These are phyloP conservation scores for Drosophila bifasciata DNA, from an alignment of 1,140 invertebrate species.

Conservation along the genomic window DNA sequence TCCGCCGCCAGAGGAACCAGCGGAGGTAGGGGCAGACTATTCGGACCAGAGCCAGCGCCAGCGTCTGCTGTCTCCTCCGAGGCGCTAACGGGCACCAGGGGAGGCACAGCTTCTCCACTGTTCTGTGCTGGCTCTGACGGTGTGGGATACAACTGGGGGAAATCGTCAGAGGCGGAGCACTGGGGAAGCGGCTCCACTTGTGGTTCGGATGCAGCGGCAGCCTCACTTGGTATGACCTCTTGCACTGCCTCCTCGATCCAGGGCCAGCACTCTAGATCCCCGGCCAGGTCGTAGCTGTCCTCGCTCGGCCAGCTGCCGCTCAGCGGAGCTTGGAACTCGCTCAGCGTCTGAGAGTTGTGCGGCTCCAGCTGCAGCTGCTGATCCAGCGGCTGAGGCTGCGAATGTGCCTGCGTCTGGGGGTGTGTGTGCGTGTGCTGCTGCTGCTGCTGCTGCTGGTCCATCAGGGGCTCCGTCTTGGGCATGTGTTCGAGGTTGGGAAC, in stretches of 20 bases:
- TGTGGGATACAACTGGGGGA: constrained; percentile 52
- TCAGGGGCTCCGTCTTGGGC: constrained; percentile 36
- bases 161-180: constrained; percentile 46
- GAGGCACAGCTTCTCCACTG: constrained; percentile 36
- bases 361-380: constrained; percentile 23
- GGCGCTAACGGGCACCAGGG: constrained; percentile 57
- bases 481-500: constrained; percentile 90
- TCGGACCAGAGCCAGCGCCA: constrained; percentile 5
- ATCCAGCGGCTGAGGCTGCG: constrained; percentile 25
- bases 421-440: constrained; percentile 3
- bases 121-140: not conserved
- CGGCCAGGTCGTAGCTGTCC: constrained; percentile 67
- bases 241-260: constrained; percentile 61
- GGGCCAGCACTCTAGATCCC: constrained; percentile 69
- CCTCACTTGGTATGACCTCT: constrained; percentile 9
- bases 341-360: constrained; percentile 47
- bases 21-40: constrained; percentile 53
- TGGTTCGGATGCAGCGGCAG: constrained; percentile 3
- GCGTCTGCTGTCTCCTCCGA: constrained; percentile 1
- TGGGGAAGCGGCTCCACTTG: constrained; percentile 33
- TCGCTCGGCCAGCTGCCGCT: constrained; percentile 58
- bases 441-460: constrained; percentile 86
- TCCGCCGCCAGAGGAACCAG: constrained; percentile 57
- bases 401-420: constrained; percentile 1
- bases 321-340: constrained; percentile 50